Conservation (phyloP, 1,140 invertebrate species). For the Sipha flava region DNA sequence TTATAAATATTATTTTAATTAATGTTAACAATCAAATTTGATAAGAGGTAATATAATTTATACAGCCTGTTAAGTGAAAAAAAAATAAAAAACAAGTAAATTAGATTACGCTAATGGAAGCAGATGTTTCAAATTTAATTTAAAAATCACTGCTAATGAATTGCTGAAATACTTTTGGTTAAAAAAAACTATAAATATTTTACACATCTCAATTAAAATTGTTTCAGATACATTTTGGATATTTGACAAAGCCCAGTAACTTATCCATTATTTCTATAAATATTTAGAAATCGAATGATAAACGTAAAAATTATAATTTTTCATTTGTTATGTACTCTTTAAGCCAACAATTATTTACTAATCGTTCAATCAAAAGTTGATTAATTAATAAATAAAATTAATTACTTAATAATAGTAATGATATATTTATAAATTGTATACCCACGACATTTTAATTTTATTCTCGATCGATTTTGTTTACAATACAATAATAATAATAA, state of each 20-base stretch:
- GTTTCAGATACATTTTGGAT: not conserved
- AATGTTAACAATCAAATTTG: not conserved
- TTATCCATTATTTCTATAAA: too few relatives aligned
- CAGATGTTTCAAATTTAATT: slow-evolving; percentile 5
- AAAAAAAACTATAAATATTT: not conserved
- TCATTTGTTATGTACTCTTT: too few relatives aligned
- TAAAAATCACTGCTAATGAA: not conserved
- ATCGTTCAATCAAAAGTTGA: too few relatives aligned
- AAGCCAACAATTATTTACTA: too few relatives aligned
- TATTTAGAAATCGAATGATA: too few relatives aligned
- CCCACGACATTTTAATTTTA: too few relatives aligned
- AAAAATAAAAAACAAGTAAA: not conserved
- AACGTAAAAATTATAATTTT: too few relatives aligned
- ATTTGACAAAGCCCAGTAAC: not conserved
- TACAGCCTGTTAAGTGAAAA: not conserved
- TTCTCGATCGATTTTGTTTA: too few relatives aligned
- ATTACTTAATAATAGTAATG: too few relatives aligned
- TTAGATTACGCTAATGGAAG: not conserved
- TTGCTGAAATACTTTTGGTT: not conserved
- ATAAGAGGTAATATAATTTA: not conserved
- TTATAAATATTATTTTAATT: not conserved
- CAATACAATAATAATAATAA: too few relatives aligned
- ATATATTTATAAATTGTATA: too few relatives aligned
- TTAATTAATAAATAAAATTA: too few relatives aligned
- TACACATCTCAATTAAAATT: not conserved